Evolutionary conservation across 2,113 vertebrate species (phyloP).

Genomic region (Vulpes lagopus): DNA sequence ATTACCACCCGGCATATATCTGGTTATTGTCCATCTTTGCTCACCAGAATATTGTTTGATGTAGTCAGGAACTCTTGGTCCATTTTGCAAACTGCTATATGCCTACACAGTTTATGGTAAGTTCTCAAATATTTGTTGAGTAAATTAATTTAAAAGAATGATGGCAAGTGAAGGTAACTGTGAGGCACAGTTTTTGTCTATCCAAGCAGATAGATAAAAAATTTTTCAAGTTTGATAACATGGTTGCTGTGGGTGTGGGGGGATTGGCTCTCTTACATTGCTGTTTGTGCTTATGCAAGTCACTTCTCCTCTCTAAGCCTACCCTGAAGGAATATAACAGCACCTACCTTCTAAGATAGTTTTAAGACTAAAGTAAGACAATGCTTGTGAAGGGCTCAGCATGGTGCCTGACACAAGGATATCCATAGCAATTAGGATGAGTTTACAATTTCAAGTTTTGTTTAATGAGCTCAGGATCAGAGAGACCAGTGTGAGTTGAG

Average conservation of each 20-base stretch:
- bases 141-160: neutral
- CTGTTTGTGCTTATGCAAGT: neutral
- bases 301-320: neutral
- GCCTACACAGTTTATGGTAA: neutral
- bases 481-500: neutral
- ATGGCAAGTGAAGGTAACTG: neutral
- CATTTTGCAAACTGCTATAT: neutral
- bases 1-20: too few relatives aligned
- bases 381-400: neutral
- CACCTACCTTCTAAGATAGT: neutral
- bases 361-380: neutral
- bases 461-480: neutral
- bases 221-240: neutral
- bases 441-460: neutral
- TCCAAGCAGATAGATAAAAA: neutral
- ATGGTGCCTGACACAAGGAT: neutral
- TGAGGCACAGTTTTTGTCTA: neutral
- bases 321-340: neutral
- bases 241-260: neutral
- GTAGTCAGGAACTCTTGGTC: neutral
- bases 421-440: neutral
- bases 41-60: neutral
- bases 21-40: neutral
- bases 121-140: neutral
- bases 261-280: neutral